phyloP scores from a whole-genome alignment of 1,140 invertebrate genomes.

The Kradibia gibbosae region DNA sequence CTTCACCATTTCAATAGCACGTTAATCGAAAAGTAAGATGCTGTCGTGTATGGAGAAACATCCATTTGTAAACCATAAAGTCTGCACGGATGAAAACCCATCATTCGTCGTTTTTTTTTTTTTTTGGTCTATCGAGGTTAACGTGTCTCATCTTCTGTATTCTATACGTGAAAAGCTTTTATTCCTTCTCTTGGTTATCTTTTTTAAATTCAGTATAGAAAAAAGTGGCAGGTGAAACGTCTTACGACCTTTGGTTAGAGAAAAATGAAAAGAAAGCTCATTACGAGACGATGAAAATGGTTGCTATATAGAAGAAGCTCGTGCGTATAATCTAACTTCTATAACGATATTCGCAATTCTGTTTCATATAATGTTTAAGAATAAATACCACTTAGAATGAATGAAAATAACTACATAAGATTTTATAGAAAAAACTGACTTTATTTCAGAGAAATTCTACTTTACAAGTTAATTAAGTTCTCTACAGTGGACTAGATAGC shows the following conservation, averaged over 20 bases:
- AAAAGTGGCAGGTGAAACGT: no score
- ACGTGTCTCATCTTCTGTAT: constrained; percentile 2
- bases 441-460: not conserved
- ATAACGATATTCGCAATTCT: not conserved
- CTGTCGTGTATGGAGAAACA: constrained; percentile 18
- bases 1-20: not conserved
- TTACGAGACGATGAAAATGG: constrained; percentile 4
- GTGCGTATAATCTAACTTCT: not conserved
- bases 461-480: not conserved
- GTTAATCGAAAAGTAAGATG: constrained; percentile 51
- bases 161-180: constrained; percentile 28
- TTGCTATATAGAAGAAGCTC: not conserved
- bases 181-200: not conserved
- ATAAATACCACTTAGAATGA: not conserved
- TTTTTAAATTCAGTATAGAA: constrained; percentile 40
- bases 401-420: not conserved
- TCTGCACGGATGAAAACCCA: constrained; percentile 21
- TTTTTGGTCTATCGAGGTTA: not conserved
- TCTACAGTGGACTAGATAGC: not conserved
- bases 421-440: not conserved
- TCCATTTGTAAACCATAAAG: constrained; percentile 43
- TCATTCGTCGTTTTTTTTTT: not conserved
- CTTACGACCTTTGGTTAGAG: not conserved
- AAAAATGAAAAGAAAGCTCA: not conserved
- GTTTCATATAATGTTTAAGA: not conserved